Evolutionary conservation across 2,888 invertebrate species (phyloP).

Genomic region (Drosophila melanosoma): DNA sequence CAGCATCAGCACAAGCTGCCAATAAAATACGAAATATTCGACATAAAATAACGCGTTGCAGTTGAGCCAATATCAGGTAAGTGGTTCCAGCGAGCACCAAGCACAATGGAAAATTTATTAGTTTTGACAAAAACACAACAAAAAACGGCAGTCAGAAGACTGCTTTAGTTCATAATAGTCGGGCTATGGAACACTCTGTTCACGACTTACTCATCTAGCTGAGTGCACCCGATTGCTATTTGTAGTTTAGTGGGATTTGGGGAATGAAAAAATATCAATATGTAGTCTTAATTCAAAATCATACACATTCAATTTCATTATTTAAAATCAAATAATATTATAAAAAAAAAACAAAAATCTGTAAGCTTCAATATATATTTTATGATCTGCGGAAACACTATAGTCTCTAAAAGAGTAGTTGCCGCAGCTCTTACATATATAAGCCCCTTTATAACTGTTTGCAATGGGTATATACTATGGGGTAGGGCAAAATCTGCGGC

Average conservation of each 20-base stretch:
- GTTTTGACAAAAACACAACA: conserved; percentile 61
- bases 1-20: conserved; percentile 39
- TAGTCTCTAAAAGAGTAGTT: not conserved
- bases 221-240: not conserved
- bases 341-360: not conserved
- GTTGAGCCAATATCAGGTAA: conserved; percentile 53
- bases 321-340: not conserved
- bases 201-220: too few species aligned
- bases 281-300: not conserved
- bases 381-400: not conserved
- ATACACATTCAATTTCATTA: not conserved
- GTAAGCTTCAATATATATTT: not conserved
- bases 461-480: not conserved
- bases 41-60: conserved; percentile 60
- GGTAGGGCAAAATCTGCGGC: conserved; percentile 12
- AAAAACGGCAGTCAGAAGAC: not conserved
- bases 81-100: conserved; percentile 51
- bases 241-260: not conserved
- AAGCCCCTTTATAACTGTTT: too few species aligned
- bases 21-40: conserved; percentile 66
- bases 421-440: not conserved
- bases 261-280: not conserved
- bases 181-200: not conserved
- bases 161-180: not conserved
- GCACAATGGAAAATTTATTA: conserved; percentile 76